Evolutionary conservation across 2,888 invertebrate species (phyloP).

Genomic region (Rhimphoctona megacephalus): DNA sequence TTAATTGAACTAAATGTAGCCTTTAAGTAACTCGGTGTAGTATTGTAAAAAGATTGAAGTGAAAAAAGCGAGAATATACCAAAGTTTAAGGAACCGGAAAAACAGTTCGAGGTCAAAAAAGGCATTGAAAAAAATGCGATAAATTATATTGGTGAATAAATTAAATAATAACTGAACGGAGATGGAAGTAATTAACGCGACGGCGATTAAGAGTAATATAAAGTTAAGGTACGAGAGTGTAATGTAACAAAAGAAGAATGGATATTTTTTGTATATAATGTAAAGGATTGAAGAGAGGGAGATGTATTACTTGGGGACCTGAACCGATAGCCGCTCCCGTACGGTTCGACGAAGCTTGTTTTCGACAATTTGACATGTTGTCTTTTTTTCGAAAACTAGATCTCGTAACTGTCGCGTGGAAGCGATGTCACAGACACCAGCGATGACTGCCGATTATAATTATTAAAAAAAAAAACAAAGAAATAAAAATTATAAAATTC

Average conservation of each 20-base stretch:
- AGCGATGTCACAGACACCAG: slow-evolving; percentile 81
- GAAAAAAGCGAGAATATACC: slow-evolving; percentile 43
- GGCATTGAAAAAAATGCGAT: slow-evolving; percentile 4
- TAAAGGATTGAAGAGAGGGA: slow-evolving; percentile 69
- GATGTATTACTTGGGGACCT: slow-evolving; percentile 80
- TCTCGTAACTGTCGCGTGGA: slow-evolving; percentile 69
- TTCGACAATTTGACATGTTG: slow-evolving; percentile 4
- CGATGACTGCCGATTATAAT: slow-evolving; percentile 81
- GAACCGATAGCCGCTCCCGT: slow-evolving; percentile 76
- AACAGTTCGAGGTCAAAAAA: not conserved
- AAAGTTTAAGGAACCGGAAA: slow-evolving; percentile 31
- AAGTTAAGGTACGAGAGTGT: slow-evolving; percentile 13
- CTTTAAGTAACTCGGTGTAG: slow-evolving; percentile 46
- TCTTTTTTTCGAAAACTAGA: slow-evolving; percentile 26
- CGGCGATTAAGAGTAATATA: slow-evolving; percentile 32
- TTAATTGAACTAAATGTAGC: slow-evolving; percentile 34
- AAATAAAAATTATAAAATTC: slow-evolving; percentile 37
- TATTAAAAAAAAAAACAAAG: slow-evolving; percentile 40
- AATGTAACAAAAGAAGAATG: not conserved
- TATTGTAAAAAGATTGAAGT: slow-evolving; percentile 9
- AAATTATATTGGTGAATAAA: slow-evolving; percentile 17
- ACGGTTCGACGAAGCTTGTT: slow-evolving; percentile 49
- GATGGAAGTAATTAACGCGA: slow-evolving; percentile 22
- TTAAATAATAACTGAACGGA: slow-evolving; percentile 40
- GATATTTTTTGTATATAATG: slow-evolving; percentile 77